A percentile compares a stretch with the other conserved stretches of the same genome.
Conservation (phyloP, 2,113 vertebrate species). For the Henicopernis longicauda region DNA sequence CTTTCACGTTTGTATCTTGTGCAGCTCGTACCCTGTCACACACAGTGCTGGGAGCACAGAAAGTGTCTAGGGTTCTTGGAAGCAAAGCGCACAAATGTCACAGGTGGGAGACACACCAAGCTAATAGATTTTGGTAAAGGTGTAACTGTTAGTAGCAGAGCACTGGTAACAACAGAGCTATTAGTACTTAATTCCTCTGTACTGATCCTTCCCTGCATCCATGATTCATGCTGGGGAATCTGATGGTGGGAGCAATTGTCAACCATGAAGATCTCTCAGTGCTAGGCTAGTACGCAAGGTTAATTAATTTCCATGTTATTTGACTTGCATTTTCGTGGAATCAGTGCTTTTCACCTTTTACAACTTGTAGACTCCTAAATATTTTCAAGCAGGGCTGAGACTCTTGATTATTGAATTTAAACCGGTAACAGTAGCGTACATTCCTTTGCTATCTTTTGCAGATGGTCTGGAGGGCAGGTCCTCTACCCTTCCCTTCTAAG, state of each 20-base stretch:
- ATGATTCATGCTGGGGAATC: rapidly evolving
- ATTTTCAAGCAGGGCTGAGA: neutral
- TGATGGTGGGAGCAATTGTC: neutral
- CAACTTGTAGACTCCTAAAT: neutral
- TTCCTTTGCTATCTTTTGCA: neutral
- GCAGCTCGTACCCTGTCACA: neutral
- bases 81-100: neutral
- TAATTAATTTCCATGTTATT: neutral
- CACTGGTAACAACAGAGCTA: rapidly evolving
- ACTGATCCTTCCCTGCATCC: rapidly evolving
- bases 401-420: neutral
- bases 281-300: rapidly evolving
- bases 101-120: rapidly evolving
- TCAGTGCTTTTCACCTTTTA: neutral
- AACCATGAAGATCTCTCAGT: too few relatives aligned
- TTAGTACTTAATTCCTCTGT: neutral
- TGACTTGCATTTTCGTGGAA: neutral
- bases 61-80: too few relatives aligned
- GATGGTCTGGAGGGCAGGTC: neutral
- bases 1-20: rapidly evolving
- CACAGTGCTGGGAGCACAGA: neutral
- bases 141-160: neutral
- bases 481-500: neutral
- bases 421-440: rapidly evolving
- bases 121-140: neutral